These are phyloP conservation scores for Labia minor DNA, from an alignment of 2,888 invertebrate genomes.

Conservation along the genomic window DNA sequence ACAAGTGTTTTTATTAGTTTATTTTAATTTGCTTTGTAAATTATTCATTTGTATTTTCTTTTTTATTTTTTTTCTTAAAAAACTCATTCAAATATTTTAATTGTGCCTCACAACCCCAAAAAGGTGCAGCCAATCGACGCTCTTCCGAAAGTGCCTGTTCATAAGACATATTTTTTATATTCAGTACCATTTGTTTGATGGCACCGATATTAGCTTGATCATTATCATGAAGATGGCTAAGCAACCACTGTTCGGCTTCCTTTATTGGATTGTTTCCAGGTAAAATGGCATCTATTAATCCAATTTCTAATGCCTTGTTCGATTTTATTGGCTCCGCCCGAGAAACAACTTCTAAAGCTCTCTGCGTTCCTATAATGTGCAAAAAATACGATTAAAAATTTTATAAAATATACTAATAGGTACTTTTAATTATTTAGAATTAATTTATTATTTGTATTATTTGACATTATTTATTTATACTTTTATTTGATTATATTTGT, in stretches of 20 bases:
- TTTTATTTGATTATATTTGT: too few relatives aligned
- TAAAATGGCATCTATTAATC: constrained; percentile 36
- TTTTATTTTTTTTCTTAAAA: constrained; percentile 33
- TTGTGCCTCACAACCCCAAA: constrained; percentile 38
- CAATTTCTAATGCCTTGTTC: constrained; percentile 34
- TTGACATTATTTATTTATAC: too few relatives aligned
- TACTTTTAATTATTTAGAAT: too few relatives aligned
- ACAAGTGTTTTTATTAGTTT: too few relatives aligned
- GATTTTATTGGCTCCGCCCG: constrained; percentile 32
- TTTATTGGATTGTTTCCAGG: constrained; percentile 28
- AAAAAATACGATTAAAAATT: background rate
- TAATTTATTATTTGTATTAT: too few relatives aligned
- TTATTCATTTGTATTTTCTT: too few relatives aligned
- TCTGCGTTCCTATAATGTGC: constrained; percentile 26
- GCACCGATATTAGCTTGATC: constrained; percentile 26
- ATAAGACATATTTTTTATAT: constrained; percentile 27
- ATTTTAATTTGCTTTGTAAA: too few relatives aligned
- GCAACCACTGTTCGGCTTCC: constrained; percentile 34
- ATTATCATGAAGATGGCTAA: background rate
- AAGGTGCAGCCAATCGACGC: constrained; percentile 33
- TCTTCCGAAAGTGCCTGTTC: constrained; percentile 33
- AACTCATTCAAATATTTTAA: constrained; percentile 32
- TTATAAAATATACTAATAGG: background rate
- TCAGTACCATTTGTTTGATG: constrained; percentile 32
- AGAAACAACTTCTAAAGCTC: constrained; percentile 37